Base-by-base conservation (phyloP, 2,888 invertebrate species). In the Drosophila diplacantha region DNA sequence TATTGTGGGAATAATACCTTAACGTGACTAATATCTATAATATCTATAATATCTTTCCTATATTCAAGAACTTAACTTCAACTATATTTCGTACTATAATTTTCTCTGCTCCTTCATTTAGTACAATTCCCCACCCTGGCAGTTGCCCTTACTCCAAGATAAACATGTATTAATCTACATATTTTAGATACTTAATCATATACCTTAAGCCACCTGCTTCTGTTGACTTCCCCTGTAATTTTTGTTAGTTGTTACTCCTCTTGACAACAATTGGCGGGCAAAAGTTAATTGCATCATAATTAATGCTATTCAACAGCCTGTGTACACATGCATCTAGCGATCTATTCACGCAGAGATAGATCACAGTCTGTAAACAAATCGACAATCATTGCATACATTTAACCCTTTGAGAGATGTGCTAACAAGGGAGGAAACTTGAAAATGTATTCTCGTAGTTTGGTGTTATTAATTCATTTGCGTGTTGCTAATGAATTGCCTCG, bases 401-500 rank as follows among this genome's bases (percentile, higher is more conserved):
- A 0, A 7, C 9, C 18, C 14, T 29, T 43, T 37, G 16, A 12
- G 43, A 51, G 52, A 46, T 24, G 55, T 66, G 66, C 66, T 71
- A 58, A 71, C 61, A 70, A 71, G 70, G 37, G 55, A 39, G 59
- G 54, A 57, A 52, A 76, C 43, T 55, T 37, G 60, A 37, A 50
- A 46, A 46, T 46, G 51, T 72, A 63, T 73, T 74, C 75, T 82
- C 66, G 73, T 82, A 80, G 80, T 71, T 80, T 71, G 62, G 81
- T 84, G 81, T 73, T 71, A 82, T 84, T 77, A 82, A 77, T 80
- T 77, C 69, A 80, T 80, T 80, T 72, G 69, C 69, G 49, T 50
- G 35, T 16, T 55, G 75, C 54, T 80, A 80, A 80, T 82, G 69
- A 77, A 77, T 74, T 73, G 61, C 55, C 29, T 26, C 66, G 71